Conservation (phyloP, 2,113 vertebrate species). For the Acanthisitta chloris region DNA sequence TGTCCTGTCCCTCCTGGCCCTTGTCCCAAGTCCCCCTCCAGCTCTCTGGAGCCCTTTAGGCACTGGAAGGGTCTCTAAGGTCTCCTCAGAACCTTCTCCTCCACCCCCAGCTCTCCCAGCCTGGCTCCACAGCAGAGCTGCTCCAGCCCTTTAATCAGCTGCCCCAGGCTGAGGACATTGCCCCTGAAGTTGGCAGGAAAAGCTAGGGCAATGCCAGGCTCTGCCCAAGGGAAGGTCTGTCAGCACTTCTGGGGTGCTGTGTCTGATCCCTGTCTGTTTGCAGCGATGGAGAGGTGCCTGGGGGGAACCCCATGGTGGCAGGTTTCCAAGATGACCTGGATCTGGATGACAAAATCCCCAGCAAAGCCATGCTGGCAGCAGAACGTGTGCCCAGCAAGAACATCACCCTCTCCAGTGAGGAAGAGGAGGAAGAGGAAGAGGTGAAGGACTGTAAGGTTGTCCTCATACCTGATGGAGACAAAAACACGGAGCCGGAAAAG, state of each 20-base stretch:
- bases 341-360: slow-evolving; percentile 78
- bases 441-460: background rate
- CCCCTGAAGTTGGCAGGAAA: background rate
- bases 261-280: background rate
- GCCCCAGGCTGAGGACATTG: rapidly evolving
- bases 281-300: slow-evolving; percentile 82
- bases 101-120: background rate
- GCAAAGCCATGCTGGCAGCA: background rate
- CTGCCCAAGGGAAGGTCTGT: background rate
- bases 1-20: background rate
- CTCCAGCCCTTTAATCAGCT: background rate
- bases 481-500: slow-evolving; percentile 57
- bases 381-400: slow-evolving; percentile 74
- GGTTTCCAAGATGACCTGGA: slow-evolving; percentile 92
- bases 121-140: background rate
- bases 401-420: slow-evolving; percentile 83
- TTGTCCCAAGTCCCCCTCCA: background rate
- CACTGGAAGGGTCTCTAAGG: background rate
- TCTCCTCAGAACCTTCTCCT: background rate
- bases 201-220: background rate
- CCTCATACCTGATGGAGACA: background rate
- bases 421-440: slow-evolving; percentile 74
- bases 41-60: background rate
- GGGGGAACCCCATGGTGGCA: slow-evolving; percentile 90
- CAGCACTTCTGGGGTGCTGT: too few relatives aligned